Conservation (phyloP, 2,888 invertebrate species). For the Caenorhabditis sp. region DNA sequence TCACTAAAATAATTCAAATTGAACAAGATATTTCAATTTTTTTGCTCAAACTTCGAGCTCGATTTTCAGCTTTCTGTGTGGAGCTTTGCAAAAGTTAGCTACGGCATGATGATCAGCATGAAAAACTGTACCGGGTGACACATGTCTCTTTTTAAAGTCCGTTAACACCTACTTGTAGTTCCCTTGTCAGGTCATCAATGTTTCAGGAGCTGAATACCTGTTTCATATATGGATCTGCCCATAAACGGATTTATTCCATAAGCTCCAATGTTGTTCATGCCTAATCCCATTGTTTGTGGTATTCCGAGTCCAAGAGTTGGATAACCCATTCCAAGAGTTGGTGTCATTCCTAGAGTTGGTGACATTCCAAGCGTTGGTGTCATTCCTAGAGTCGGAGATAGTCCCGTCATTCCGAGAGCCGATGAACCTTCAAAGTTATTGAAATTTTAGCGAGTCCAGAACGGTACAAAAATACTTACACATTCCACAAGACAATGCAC, state of each 20-base stretch:
- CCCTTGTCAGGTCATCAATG: no score
- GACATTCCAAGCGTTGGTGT: constrained; percentile 2
- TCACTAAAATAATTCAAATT: no score
- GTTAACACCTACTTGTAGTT: no score
- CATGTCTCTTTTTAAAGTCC: no score
- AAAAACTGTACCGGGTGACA: no score
- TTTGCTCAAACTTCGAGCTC: no score
- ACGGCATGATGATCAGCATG: no score
- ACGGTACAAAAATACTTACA: constrained; percentile 29
- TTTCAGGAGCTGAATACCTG: constrained; percentile 20
- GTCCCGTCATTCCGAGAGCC: neutral
- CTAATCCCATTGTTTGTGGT: neutral
- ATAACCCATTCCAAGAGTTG: neutral
- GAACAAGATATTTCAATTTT: no score
- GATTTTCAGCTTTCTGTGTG: no score
- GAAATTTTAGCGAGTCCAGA: neutral
- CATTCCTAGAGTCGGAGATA: neutral
- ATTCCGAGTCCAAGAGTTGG: constrained; percentile 5
- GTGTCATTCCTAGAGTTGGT: constrained; percentile 8
- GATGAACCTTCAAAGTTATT: neutral
- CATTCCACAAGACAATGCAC: constrained; percentile 36
- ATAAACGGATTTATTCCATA: constrained; percentile 29
- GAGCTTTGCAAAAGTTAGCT: no score
- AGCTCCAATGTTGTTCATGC: constrained; percentile 4
- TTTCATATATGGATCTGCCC: constrained; percentile 35